Percentiles rank a stretch among this genome's conserved stretches.
phyloP scores from a whole-genome alignment of 1,140 invertebrate genomes.

The Cydia amplana region DNA sequence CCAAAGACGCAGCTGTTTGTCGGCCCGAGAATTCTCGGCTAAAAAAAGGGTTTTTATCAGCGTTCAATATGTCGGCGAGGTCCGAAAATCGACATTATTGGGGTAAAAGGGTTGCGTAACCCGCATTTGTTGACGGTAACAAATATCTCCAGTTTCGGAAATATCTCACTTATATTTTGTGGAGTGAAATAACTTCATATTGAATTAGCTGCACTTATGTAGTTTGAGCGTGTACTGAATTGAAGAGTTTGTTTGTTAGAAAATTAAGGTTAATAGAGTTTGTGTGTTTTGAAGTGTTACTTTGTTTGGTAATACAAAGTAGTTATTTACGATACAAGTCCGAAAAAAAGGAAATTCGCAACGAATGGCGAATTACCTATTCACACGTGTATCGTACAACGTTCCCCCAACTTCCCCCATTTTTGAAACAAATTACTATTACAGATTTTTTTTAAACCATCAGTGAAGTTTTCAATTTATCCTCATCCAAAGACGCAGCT shows the following conservation, averaged over 20 bases:
- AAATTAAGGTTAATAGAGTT: too few relatives aligned
- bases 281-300: too few relatives aligned
- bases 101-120: slow-evolving; percentile 28
- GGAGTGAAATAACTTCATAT: slow-evolving; percentile 19
- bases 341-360: too few relatives aligned
- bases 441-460: background rate
- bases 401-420: too few relatives aligned
- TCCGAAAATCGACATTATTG: slow-evolving; percentile 29
- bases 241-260: too few relatives aligned
- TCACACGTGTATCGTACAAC: too few relatives aligned
- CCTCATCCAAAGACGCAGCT: slow-evolving; percentile 6
- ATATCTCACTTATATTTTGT: slow-evolving; percentile 31
- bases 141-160: slow-evolving; percentile 24
- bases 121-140: slow-evolving; percentile 31
- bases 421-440: too few relatives aligned
- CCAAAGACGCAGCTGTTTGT: slow-evolving; percentile 11
- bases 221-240: background rate
- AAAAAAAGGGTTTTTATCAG: slow-evolving; percentile 25
- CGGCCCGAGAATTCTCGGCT: background rate
- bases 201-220: background rate
- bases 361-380: too few relatives aligned
- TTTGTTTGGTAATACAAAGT: too few relatives aligned
- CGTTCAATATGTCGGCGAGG: slow-evolving; percentile 23
- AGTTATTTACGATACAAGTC: too few relatives aligned
- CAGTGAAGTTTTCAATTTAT: slow-evolving; percentile 14